phyloP scores from a whole-genome alignment of 2,888 invertebrate genomes.

The Malthinus flaveolus region DNA sequence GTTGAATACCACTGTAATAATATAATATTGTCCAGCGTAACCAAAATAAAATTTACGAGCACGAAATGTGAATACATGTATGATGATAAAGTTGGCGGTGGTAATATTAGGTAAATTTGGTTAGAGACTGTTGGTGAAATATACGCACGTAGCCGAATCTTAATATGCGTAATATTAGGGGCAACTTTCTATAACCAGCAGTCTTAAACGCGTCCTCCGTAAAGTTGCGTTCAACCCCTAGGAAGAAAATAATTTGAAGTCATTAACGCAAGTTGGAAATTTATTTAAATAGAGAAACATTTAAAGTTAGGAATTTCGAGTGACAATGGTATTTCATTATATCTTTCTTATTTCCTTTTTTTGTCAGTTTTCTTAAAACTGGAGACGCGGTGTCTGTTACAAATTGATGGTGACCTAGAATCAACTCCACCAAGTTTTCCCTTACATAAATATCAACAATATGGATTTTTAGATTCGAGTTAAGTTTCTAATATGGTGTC shows the following conservation, averaged over 20 bases:
- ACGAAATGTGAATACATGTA: constrained; percentile 33
- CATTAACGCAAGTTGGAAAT: constrained; percentile 14
- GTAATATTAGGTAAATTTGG: constrained; percentile 37
- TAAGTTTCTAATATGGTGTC: constrained; percentile 5
- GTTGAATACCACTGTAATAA: constrained; percentile 34
- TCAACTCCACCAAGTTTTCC: constrained; percentile 13
- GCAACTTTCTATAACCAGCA: constrained; percentile 13
- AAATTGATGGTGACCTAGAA: constrained; percentile 23
- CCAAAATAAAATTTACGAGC: constrained; percentile 40
- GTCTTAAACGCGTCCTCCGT: constrained; percentile 11
- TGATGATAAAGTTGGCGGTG: constrained; percentile 39
- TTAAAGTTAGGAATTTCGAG: constrained; percentile 18
- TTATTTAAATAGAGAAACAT: constrained; percentile 16
- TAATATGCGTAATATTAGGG: constrained; percentile 16
- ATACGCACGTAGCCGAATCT: constrained; percentile 21
- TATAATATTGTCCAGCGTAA: constrained; percentile 35
- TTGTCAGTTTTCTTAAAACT: constrained; percentile 17
- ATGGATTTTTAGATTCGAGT: constrained; percentile 6
- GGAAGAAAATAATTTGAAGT: constrained; percentile 8
- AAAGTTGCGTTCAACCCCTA: constrained; percentile 9
- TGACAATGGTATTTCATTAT: constrained; percentile 19
- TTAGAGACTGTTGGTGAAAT: constrained; percentile 18
- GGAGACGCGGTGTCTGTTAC: constrained; percentile 22
- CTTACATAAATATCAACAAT: constrained; percentile 19
- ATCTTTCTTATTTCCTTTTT: constrained; percentile 15